Percentiles rank a stretch among this genome's conserved stretches.
These are phyloP conservation scores for Schizotus pectinicornis DNA, from an alignment of 2,888 invertebrate genomes.

Conservation along the genomic window DNA sequence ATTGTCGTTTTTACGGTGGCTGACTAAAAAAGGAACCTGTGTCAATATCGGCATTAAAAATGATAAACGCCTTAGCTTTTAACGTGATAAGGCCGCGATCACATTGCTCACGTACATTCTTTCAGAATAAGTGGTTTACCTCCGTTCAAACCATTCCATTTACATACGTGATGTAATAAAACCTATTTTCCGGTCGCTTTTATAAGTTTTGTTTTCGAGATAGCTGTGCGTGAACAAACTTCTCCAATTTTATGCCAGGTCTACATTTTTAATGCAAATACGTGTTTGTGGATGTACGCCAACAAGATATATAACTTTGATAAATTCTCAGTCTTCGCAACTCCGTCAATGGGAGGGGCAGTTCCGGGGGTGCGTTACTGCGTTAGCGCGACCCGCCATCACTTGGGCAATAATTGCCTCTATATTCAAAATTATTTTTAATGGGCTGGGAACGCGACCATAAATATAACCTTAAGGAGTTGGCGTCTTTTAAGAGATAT, in stretches of 20 bases:
- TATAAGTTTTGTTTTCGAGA: conserved; percentile 29
- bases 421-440: too few relatives aligned
- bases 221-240: conserved; percentile 30
- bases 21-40: conserved; percentile 5
- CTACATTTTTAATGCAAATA: conserved; percentile 34
- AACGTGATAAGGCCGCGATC: conserved; percentile 27
- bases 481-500: too few relatives aligned
- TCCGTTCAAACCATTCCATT: conserved; percentile 29
- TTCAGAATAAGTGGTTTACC: conserved; percentile 32
- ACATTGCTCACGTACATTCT: conserved; percentile 31
- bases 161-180: conserved; percentile 36
- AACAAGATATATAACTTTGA: conserved; percentile 8
- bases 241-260: conserved; percentile 24
- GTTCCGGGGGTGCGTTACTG: not conserved
- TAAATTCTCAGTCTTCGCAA: conserved; percentile 1
- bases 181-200: conserved; percentile 27
- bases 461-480: too few relatives aligned
- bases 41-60: conserved; percentile 27
- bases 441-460: too few relatives aligned
- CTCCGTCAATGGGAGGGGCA: not conserved
- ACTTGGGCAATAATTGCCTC: too few relatives aligned
- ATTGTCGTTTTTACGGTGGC: conserved; percentile 17
- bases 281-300: conserved; percentile 16
- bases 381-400: too few relatives aligned
- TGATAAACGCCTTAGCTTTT: conserved; percentile 29